Base-by-base conservation (phyloP, 2,113 vertebrate genomes). In the Typhlomys cinereus region DNA sequence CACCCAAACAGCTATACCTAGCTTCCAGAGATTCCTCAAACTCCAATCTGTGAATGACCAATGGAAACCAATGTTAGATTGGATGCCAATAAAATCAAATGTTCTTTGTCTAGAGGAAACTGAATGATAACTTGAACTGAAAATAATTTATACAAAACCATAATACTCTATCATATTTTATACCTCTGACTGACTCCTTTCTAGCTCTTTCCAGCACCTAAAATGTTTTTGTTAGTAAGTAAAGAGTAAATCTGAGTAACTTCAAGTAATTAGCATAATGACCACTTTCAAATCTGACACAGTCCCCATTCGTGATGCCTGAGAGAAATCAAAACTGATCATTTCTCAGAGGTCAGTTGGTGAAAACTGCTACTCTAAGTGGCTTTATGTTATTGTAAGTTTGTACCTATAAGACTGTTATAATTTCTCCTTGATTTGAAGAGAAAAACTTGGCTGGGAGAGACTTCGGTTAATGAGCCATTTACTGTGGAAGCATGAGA, bases 281-380 rank as follows among this genome's bases (percentile, higher is more conserved):
- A 67, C 21, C 7, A 82, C 48, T 85, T 73, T 85, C 12, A 90
- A 92, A 70, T 21, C n/a, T 78, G 69, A 31, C 25, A 12, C 23
- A 83, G 70, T 90, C n/a, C 66, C 41, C 76, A 74, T 85, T 64
- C 3, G 18, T 79, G 27, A 79, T 59, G 21, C 69, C 82, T 29
- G 25, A 69, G 67, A 73, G 46, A 83, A 93, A 70, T 21, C 7
- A 78, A 48, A 74, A 59, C 21, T 21, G 18, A 61, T 34, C 59
- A 89, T 91, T 69, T 44, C 90, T 62, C 36, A 62, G 70, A 89
- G 86, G 61, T 4, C 21, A 69, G 27, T 69, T 88, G 85, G 85
- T 61, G n/a, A 70, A 50, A 80, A 78, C 34, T 74, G 12, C 75
- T 76, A 75, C 41, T 7, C 34, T 7, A 70, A 70, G 52, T 48